These are phyloP conservation scores for Sinocyclocheilus rhinocerous DNA, from an alignment of 2,113 vertebrate species.

Conservation along the genomic window DNA sequence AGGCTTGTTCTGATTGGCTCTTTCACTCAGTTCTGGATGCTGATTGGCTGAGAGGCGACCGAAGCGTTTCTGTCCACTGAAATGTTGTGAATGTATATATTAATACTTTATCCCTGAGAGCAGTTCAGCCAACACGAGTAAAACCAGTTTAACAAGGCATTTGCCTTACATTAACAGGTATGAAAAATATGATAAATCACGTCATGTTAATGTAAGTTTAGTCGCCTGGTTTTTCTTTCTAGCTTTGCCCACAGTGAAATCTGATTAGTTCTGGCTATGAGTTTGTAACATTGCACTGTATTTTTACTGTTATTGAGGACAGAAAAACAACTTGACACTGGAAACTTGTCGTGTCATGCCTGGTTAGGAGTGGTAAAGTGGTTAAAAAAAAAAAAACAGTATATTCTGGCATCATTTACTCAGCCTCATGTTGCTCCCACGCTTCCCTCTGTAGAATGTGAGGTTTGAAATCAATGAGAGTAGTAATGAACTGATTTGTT, in stretches of 20 bases:
- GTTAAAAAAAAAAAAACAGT: too few species aligned
- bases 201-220: neutral
- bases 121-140: neutral
- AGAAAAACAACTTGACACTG: neutral
- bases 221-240: neutral
- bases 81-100: neutral
- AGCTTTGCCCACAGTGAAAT: neutral
- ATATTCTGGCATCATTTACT: too few species aligned
- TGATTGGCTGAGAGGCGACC: slow-evolving; percentile 14
- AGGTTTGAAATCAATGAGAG: too few species aligned
- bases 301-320: neutral
- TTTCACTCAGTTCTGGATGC: neutral
- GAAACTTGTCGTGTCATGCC: neutral
- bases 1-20: neutral
- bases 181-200: neutral
- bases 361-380: neutral
- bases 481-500: too few species aligned
- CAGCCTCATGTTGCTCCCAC: too few species aligned
- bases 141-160: neutral
- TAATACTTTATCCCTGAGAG: neutral
- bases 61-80: neutral
- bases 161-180: neutral
- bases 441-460: too few species aligned
- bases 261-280: neutral
- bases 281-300: neutral